Evolutionary conservation across 2,888 invertebrate genomes (phyloP).

Genomic region (Cheilosia grossa): DNA sequence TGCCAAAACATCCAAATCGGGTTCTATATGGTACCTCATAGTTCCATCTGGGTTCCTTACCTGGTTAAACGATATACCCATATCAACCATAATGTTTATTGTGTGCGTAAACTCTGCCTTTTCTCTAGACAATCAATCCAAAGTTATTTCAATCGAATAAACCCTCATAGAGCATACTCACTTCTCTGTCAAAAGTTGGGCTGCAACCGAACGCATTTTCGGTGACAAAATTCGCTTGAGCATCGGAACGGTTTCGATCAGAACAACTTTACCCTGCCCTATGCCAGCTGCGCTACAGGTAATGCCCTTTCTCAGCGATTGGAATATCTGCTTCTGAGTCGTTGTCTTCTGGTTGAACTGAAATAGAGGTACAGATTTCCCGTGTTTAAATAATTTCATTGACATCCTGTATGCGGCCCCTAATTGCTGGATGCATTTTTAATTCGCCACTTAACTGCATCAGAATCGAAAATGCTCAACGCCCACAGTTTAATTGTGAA

Average conservation of each 20-base stretch:
- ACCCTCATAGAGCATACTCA: constrained; percentile 69
- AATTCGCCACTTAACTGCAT: constrained; percentile 72
- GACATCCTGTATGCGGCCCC: constrained; percentile 59
- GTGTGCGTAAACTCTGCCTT: constrained; percentile 86
- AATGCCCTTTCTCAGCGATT: constrained; percentile 87
- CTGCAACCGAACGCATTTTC: constrained; percentile 87
- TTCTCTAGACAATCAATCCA: constrained; percentile 78
- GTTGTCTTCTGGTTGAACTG: constrained; percentile 85
- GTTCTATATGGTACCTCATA: constrained; percentile 89
- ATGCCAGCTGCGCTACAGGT: constrained; percentile 81
- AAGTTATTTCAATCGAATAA: neutral
- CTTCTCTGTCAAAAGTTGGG: constrained; percentile 82
- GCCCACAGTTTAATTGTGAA: constrained; percentile 74
- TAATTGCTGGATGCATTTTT: constrained; percentile 76
- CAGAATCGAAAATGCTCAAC: constrained; percentile 66
- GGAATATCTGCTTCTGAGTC: constrained; percentile 85
- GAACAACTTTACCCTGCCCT: constrained; percentile 83
- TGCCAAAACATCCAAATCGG: constrained; percentile 88
- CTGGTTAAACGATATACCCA: constrained; percentile 93
- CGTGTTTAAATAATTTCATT: constrained; percentile 57
- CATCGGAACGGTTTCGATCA: constrained; percentile 89
- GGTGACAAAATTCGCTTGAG: constrained; percentile 90
- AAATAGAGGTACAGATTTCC: constrained; percentile 35
- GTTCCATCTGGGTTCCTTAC: constrained; percentile 90
- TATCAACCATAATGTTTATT: constrained; percentile 93